Conservation (phyloP, 2,113 vertebrate species). For the human (Homo sapiens) region GRCh38 chr13:50093501-50094000, state of each 20-base stretch:
- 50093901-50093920: neutral
- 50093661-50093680: neutral
- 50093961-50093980: slow-evolving; percentile 14
- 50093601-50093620: neutral
- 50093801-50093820: neutral
- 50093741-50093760: slow-evolving; percentile 24
- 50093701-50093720: neutral
- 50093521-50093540: neutral
- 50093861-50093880: neutral
- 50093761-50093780: neutral
- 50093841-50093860: neutral
- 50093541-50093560: neutral
- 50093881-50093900: neutral
- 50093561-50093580: neutral
- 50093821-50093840: neutral
- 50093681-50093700: neutral
- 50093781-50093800: neutral
- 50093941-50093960: neutral
- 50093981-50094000: neutral
- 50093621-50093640: neutral
- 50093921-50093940: neutral
- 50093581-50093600: neutral
- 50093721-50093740: slow-evolving; percentile 1
- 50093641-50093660: neutral
- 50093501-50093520: neutral